These are phyloP conservation scores for Athene cunicularia DNA, from an alignment of 2,113 vertebrate genomes.

Conservation along the genomic window DNA sequence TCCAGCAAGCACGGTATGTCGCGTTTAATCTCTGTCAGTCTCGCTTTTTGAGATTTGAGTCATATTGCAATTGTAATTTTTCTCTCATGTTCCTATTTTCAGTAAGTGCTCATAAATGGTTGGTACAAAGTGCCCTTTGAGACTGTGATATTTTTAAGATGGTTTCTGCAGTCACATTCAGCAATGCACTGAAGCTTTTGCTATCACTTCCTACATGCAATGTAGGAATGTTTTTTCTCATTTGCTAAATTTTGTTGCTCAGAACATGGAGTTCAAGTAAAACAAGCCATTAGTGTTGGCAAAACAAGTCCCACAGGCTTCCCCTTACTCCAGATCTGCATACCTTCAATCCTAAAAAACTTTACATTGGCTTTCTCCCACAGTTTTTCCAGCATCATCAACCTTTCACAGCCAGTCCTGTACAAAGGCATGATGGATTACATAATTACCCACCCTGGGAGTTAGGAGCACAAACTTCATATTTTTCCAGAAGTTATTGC, in stretches of 20 bases:
- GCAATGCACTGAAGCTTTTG: not conserved
- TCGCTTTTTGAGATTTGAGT: not conserved
- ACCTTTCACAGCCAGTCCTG: not conserved
- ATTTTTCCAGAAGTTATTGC: not conserved
- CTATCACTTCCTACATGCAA: not conserved
- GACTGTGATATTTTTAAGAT: not conserved
- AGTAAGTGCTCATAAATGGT: not conserved
- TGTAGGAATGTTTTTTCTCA: not conserved
- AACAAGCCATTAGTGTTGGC: not conserved
- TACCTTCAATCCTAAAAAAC: not conserved
- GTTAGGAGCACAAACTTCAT: not conserved
- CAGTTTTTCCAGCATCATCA: not conserved
- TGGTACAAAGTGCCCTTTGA: not conserved
- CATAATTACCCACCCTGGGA: not conserved
- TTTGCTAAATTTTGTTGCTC: not conserved
- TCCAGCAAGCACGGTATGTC: constrained; percentile 91
- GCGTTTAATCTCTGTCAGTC: not conserved
- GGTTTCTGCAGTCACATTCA: not conserved
- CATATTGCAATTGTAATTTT: not conserved
- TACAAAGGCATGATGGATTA: not conserved
- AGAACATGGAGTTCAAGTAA: not conserved
- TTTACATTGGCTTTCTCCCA: not conserved
- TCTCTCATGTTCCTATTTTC: not conserved
- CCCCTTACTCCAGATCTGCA: not conserved
- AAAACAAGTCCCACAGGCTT: not conserved